Evolutionary conservation across 2,888 invertebrate species (phyloP), one percentile per base, ranked within the genome.

Genomic region (Lasioglossum vierecki): DNA sequence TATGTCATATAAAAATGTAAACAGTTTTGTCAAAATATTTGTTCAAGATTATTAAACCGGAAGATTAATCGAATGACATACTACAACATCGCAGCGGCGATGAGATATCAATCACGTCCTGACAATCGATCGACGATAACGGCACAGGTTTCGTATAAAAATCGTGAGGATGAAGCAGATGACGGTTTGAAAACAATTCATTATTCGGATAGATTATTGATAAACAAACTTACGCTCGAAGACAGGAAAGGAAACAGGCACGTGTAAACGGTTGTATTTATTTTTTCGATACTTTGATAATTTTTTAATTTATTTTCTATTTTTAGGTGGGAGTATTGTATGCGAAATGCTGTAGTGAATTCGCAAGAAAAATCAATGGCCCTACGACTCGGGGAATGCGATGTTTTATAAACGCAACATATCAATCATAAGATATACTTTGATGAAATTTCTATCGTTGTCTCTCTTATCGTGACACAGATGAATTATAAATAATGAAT

Each of bases 201-300:
- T 49, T 82, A 88, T 41, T 80, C 85, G 9, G 78, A 88, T 15
- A 85, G 79, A 18, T 72, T 95, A n/a, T 80, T 91, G 15, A 15
- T 95, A 26, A 89, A 93, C 76, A 91, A 91, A 87, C 83, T 95
- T 41, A 41, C 83, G 4, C 74, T 95, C 26, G 94, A 95, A 83
- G 94, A 95, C 87, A 91, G 94, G 68, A 92, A 88, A 76, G 93
- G 93, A 46, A 91, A 94, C 79, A 94, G 93, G 95, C 93, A 89
- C 30, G 63, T 44, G 81, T 63, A 49, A 74, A 39, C 22, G 30
- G 26, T 35, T 26, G 26, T 39, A 66, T 68, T 39, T 18, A 35
- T 30, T 18, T 13, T 13, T 6, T n/a, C 1, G 39, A 39, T 39
- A 0, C 4, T 5, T 39, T 5, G 39, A 39, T 39, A 35, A 35